Evolutionary conservation across 2,113 vertebrate species (phyloP).

Genomic region (Phalacrocorax pelagicus): DNA sequence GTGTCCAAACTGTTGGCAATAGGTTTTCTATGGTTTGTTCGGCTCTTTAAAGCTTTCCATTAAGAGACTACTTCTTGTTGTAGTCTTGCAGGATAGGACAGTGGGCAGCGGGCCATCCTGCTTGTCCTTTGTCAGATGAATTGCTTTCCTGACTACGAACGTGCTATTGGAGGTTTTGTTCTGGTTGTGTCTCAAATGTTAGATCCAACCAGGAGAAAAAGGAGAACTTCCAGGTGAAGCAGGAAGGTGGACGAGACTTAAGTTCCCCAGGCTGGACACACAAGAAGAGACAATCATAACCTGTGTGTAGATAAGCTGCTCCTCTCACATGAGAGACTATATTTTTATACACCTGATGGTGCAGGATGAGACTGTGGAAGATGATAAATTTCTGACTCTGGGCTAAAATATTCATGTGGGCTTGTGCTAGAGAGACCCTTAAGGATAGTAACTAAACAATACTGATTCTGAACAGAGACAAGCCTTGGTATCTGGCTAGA

Average conservation of each 20-base stretch:
- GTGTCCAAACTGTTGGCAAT: neutral
- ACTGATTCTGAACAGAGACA: neutral
- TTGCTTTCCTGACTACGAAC: neutral
- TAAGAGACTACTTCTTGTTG: neutral
- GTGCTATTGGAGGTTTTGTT: neutral
- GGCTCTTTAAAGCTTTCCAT: neutral
- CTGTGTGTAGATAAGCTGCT: neutral
- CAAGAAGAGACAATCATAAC: neutral
- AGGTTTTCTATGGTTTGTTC: neutral
- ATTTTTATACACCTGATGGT: neutral
- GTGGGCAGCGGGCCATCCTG: neutral
- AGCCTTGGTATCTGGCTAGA: neutral
- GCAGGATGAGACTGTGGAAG: neutral
- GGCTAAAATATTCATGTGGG: neutral
- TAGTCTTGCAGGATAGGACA: neutral
- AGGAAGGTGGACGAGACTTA: neutral
- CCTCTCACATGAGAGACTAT: neutral
- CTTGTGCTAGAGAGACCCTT: neutral
- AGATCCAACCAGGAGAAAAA: neutral
- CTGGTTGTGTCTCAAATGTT: fast-evolving
- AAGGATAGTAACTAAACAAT: neutral
- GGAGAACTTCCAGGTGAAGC: neutral
- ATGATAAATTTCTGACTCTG: neutral
- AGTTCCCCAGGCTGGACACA: neutral
- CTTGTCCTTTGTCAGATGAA: neutral